phyloP scores from a whole-genome alignment of 2,888 invertebrate species.

The Hypsopygia costalis region DNA sequence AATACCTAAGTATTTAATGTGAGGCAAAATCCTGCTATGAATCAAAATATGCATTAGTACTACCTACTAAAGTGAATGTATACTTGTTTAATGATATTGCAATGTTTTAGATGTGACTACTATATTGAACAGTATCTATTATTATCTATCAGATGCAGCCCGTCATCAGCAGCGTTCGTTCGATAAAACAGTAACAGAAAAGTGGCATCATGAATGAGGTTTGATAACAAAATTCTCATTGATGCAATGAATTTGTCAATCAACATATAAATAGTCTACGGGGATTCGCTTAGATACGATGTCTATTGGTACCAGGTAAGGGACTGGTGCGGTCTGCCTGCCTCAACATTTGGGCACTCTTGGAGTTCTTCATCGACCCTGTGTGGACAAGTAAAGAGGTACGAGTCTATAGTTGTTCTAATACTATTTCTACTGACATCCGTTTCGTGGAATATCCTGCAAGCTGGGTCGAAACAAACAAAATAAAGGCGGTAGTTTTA shows the following conservation, averaged over 20 bases:
- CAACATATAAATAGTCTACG: constrained; percentile 60
- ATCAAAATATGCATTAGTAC: constrained; percentile 21
- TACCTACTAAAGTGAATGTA: constrained; percentile 33
- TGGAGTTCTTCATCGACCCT: constrained; percentile 84
- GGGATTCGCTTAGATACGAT: constrained; percentile 62
- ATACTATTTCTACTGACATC: constrained; percentile 35
- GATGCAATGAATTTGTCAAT: constrained; percentile 51
- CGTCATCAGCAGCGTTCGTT: constrained; percentile 57
- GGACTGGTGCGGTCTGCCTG: constrained; percentile 83
- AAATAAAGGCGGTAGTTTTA: constrained; percentile 29
- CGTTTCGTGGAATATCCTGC: constrained; percentile 33
- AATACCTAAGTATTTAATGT: constrained; percentile 23
- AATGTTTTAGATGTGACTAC: constrained; percentile 20
- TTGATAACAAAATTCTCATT: constrained; percentile 45
- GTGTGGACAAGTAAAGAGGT: constrained; percentile 76
- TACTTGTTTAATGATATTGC: constrained; percentile 20
- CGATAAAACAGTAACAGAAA: constrained; percentile 34
- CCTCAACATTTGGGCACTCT: constrained; percentile 84
- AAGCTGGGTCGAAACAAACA: constrained; percentile 25
- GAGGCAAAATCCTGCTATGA: constrained; percentile 23
- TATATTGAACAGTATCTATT: constrained; percentile 26
- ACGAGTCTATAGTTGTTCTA: constrained; percentile 55
- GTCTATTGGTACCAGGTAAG: constrained; percentile 77
- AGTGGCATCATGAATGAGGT: constrained; percentile 48
- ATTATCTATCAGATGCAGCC: constrained; percentile 46